A percentile compares a stretch with the other conserved stretches of the same genome.
Evolutionary conservation across 1,140 invertebrate genomes (phyloP).

Genomic region (Metaphire vulgaris): DNA sequence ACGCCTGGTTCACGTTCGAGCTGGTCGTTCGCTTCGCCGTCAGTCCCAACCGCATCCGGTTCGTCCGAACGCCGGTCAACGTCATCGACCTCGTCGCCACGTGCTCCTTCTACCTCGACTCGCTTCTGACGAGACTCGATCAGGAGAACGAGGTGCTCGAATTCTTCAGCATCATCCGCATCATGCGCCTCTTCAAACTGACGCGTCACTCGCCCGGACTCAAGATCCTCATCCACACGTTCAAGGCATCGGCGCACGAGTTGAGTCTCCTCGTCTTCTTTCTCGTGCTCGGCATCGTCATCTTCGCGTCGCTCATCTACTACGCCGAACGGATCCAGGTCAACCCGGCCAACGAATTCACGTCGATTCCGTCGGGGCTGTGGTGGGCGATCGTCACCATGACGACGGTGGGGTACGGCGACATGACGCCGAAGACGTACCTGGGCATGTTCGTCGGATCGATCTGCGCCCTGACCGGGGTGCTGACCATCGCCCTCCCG

Average conservation of each 20-base stretch:
- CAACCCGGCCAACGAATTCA: constrained; percentile 97
- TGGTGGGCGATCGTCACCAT: constrained; percentile 60
- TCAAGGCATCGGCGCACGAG: too few relatives aligned
- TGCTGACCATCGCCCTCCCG: constrained; percentile 81
- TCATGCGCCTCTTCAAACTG: too few relatives aligned
- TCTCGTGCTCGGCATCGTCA: too few relatives aligned
- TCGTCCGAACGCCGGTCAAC: constrained; percentile 57
- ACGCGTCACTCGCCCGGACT: too few relatives aligned
- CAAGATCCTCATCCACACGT: too few relatives aligned
- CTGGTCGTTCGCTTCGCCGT: constrained; percentile 80
- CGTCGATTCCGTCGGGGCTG: constrained; percentile 71
- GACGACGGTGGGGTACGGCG: too few relatives aligned
- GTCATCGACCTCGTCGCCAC: constrained; percentile 88
- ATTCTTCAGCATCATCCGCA: too few relatives aligned
- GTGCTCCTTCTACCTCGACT: constrained; percentile 92
- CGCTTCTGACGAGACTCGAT: constrained; percentile 60
- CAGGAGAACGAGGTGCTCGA: constrained; percentile 68
- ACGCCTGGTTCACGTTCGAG: too few relatives aligned
- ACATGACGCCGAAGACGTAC: too few relatives aligned
- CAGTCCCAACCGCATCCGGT: constrained; percentile 60
- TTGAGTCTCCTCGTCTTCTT: too few relatives aligned
- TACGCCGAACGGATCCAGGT: constrained; percentile 85
- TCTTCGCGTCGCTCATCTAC: too few relatives aligned
- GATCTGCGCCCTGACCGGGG: constrained; percentile 79
- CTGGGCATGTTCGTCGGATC: too few relatives aligned